phyloP scores from a whole-genome alignment of 2,113 vertebrate species.

The Callospermophilus lateralis region DNA sequence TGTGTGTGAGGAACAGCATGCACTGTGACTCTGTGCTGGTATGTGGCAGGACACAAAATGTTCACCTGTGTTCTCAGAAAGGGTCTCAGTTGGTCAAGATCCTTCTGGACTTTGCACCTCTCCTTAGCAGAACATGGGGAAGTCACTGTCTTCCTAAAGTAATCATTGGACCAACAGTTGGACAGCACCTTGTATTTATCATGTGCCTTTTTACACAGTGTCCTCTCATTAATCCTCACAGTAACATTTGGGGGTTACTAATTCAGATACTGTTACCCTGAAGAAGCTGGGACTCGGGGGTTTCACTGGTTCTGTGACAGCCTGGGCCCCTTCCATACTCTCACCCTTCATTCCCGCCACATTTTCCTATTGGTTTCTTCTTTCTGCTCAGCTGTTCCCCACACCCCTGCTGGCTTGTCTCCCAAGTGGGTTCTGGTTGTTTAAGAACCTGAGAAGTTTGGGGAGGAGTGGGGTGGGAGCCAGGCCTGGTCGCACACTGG shows the following conservation, averaged over 20 bases:
- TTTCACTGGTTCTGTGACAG: not conserved
- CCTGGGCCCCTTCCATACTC: not conserved
- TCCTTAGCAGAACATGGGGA: not conserved
- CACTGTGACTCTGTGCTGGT: not conserved
- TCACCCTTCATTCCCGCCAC: not conserved
- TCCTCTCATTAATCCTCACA: not conserved
- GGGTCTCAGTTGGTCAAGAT: not conserved
- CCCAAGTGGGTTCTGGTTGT: not conserved
- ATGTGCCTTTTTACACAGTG: not conserved
- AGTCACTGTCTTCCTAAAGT: not conserved
- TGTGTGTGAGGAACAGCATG: not conserved
- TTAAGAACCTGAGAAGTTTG: not conserved
- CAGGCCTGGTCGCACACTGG: not conserved
- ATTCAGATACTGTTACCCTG: not conserved
- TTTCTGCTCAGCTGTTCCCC: not conserved
- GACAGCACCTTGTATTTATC: not conserved
- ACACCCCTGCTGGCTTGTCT: not conserved
- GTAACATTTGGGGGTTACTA: fast-evolving
- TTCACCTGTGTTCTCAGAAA: not conserved
- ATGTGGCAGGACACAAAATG: not conserved
- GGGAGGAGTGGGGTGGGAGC: not conserved
- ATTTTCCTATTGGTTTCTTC: not conserved
- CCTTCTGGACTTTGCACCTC: not conserved
- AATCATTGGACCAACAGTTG: fast-evolving
- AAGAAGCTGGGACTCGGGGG: not conserved